These are phyloP conservation scores for Pterocles burchelli DNA, from an alignment of 2,113 vertebrate genomes.

Conservation along the genomic window DNA sequence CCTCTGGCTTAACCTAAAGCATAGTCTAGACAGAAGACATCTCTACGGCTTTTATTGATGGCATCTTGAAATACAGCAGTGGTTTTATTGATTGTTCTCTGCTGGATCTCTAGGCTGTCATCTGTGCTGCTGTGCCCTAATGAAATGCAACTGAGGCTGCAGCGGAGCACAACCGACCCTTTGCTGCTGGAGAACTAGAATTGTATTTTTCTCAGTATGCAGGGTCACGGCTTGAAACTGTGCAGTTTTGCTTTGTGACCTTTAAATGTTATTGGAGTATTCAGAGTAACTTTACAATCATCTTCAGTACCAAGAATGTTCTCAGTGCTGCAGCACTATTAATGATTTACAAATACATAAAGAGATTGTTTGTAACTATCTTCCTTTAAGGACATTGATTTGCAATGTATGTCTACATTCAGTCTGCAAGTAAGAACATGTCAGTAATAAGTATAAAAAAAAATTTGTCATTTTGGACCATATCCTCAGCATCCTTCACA, in stretches of 20 bases:
- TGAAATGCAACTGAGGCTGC: neutral
- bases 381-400: neutral
- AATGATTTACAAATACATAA: neutral
- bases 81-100: neutral
- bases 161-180: neutral
- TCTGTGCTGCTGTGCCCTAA: neutral
- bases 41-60: neutral
- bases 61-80: neutral
- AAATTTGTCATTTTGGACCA: neutral
- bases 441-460: neutral
- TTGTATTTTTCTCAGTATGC: neutral
- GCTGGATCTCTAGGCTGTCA: neutral
- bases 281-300: neutral
- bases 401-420: neutral
- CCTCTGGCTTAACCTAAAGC: neutral
- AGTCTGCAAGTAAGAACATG: neutral
- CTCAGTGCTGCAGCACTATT: neutral
- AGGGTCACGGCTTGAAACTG: neutral
- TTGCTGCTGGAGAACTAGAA: neutral
- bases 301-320: neutral
- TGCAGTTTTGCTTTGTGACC: neutral
- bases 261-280: neutral
- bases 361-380: neutral
- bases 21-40: neutral
- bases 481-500: neutral